A percentile compares a stretch with the other conserved stretches of the same genome.
phyloP scores from a whole-genome alignment of 2,888 invertebrate species.

The Electrophaes corylata region DNA sequence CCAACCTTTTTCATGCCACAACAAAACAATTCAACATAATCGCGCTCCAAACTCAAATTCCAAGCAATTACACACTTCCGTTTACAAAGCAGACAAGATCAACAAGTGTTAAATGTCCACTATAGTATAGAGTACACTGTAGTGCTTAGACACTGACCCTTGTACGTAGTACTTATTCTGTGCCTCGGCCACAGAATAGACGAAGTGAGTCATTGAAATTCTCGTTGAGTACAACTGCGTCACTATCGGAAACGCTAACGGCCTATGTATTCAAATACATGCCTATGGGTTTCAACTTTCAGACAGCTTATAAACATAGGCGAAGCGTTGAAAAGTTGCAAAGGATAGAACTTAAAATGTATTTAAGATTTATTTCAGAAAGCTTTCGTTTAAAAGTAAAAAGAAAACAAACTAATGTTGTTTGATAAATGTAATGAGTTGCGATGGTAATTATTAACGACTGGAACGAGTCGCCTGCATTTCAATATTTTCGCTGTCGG shows the following conservation, averaged over 20 bases:
- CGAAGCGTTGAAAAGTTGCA: background rate
- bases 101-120: slow-evolving; percentile 32
- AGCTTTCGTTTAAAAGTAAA: no score
- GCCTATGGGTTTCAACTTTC: slow-evolving; percentile 10
- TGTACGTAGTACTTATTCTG: background rate
- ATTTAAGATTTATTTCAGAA: no score
- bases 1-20: slow-evolving; percentile 2
- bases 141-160: slow-evolving; percentile 26
- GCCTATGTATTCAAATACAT: slow-evolving; percentile 64
- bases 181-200: slow-evolving; percentile 8
- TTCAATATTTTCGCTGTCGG: slow-evolving; percentile 1
- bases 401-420: no score
- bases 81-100: slow-evolving; percentile 23
- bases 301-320: slow-evolving; percentile 8
- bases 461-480: background rate
- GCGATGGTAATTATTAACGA: background rate
- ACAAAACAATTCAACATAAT: slow-evolving; percentile 12
- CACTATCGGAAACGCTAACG: slow-evolving; percentile 79
- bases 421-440: background rate
- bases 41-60: slow-evolving; percentile 29
- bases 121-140: slow-evolving; percentile 23
- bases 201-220: slow-evolving; percentile 58
- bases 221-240: slow-evolving; percentile 65
- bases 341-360: background rate
- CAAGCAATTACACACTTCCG: slow-evolving; percentile 33